Percentiles rank a stretch among this genome's conserved stretches.
Conservation (phyloP, 2,888 invertebrate species). For the Trichogramma evanescens region DNA sequence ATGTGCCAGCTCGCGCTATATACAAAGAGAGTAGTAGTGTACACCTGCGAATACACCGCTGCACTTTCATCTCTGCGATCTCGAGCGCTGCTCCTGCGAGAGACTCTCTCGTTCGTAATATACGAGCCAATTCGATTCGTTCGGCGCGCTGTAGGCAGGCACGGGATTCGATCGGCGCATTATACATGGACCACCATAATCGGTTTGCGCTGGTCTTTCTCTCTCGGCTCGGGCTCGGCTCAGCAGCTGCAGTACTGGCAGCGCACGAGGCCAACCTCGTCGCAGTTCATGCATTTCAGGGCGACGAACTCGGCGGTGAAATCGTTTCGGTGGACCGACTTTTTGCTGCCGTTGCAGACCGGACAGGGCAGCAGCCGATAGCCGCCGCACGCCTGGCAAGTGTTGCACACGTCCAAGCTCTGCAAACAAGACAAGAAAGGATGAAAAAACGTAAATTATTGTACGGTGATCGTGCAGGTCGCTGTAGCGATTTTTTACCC, state of each 20-base stretch:
- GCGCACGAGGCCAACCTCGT: constrained; percentile 86
- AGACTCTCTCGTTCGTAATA: too few relatives aligned
- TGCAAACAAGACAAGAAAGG: constrained; percentile 43
- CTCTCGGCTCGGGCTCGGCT: not conserved
- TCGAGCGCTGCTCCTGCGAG: not conserved
- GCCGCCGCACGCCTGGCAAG: constrained; percentile 86
- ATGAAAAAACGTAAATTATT: not conserved
- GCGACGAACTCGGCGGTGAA: constrained; percentile 92
- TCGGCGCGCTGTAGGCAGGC: too few relatives aligned
- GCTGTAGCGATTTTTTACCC: too few relatives aligned
- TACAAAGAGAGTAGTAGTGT: not conserved
- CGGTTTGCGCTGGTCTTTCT: not conserved
- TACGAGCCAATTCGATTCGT: too few relatives aligned
- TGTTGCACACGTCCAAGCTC: constrained; percentile 73
- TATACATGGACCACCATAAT: too few relatives aligned
- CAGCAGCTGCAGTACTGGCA: constrained; percentile 68
- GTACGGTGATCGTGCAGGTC: too few relatives aligned
- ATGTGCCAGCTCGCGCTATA: not conserved
- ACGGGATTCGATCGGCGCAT: too few relatives aligned
- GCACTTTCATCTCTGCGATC: not conserved
- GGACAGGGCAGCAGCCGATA: constrained; percentile 85
- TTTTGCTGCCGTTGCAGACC: constrained; percentile 92
- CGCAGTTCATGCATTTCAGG: constrained; percentile 90
- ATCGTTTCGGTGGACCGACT: constrained; percentile 87
- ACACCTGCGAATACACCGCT: not conserved